phyloP scores from a whole-genome alignment of 1,140 invertebrate genomes.

The Planococcus citri region DNA sequence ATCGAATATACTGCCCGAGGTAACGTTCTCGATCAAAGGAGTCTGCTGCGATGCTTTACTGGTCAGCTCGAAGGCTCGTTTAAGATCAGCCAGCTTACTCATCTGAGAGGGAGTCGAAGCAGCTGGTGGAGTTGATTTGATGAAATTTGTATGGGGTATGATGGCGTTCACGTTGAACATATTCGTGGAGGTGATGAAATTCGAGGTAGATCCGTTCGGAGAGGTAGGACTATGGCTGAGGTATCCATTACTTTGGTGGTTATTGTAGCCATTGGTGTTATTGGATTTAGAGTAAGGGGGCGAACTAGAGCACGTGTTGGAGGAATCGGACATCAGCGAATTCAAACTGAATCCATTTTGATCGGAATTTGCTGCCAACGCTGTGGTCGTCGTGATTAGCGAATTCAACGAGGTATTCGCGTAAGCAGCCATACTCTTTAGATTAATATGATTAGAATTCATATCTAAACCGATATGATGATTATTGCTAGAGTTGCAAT shows the following conservation, averaged over 20 bases:
- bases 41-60: background rate
- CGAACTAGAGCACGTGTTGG: background rate
- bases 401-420: background rate
- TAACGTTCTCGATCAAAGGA: background rate
- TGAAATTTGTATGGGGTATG: background rate
- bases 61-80: background rate
- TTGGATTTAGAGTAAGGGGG: background rate
- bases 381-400: background rate
- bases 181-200: background rate
- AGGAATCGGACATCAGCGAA: background rate
- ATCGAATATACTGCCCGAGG: background rate
- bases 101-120: too few species aligned
- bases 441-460: background rate
- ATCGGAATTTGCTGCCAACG: background rate
- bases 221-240: too few species aligned
- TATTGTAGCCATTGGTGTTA: background rate
- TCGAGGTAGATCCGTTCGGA: background rate
- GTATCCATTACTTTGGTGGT: too few species aligned
- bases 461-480: background rate
- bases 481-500: too few species aligned
- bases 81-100: background rate
- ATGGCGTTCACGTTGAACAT: background rate
- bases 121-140: background rate
- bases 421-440: background rate
- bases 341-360: background rate